Evolutionary conservation across 2,888 invertebrate species (phyloP), one percentile per base, ranked within the genome.

Genomic region (Drosophila anomalata): DNA sequence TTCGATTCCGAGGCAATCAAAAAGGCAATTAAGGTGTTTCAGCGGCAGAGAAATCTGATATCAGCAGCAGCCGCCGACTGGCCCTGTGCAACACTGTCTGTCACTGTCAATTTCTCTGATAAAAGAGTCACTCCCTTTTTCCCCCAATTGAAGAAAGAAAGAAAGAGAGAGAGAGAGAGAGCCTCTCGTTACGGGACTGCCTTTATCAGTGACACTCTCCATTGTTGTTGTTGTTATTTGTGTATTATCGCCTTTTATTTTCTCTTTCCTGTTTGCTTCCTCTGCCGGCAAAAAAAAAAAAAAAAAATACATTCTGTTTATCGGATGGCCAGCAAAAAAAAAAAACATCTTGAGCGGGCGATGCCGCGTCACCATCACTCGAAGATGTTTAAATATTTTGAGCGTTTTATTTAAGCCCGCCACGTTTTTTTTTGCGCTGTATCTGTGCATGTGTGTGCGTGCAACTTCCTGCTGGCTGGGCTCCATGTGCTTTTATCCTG

Each of bases 341-440:
- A 61, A 68, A 57, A 67, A 82, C 76, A 70, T 78, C 72, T 79
- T 76, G 72, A 44, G 62, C 61, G 73, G 71, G 71, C 71, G 62
- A 59, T 82, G 81, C 72, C 86, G 82, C 86, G 82, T 82, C 82
- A 82, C 71, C 80, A 80, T 17, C 17, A 42, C 63, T 59, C 61
- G 66, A 63, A 52, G 47, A 31, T 42, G 58, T 44, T 33, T 44
- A 31, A 70, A 70, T 47, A 44, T 61, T 61, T 51, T 29, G 33
- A 70, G 53, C 52, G 51, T 51, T 78, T 65, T 39, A 29, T 67
- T 69, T 79, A 87, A 81, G 78, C 82, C 52, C 73, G 85, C 85
- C 83, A 86, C 83, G 84, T 83, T 83, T 86, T 86, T 46, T 51
- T 33, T 24, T 51, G 36, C 36, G 46, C 17, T 61, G 33, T 61